phyloP scores from a whole-genome alignment of 2,113 vertebrate species.

The Microtus oregoni region DNA sequence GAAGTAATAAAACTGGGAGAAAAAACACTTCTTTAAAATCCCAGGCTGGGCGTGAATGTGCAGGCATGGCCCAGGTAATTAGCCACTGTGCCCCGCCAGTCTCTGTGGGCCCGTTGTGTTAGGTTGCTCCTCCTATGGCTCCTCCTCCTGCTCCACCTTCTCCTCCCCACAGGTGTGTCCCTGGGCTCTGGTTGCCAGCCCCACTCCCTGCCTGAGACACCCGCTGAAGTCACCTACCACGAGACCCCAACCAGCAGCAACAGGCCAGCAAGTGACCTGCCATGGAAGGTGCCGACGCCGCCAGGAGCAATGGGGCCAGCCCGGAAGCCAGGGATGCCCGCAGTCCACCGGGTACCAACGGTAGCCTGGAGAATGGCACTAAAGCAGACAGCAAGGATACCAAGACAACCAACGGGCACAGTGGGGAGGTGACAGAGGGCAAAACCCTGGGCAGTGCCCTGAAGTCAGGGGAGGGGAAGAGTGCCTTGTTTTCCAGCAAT shows the following conservation, averaged over 20 bases:
- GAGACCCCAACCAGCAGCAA: neutral
- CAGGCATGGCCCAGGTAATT: conserved; percentile 87
- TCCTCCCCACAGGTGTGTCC: conserved; percentile 79
- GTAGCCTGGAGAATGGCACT: conserved; percentile 62
- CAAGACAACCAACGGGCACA: conserved; percentile 77
- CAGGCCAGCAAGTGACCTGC: neutral
- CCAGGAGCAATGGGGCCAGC: conserved; percentile 80
- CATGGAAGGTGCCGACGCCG: conserved; percentile 84
- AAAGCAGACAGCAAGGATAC: conserved; percentile 82
- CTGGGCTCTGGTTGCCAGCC: conserved; percentile 11
- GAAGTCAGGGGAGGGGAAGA: conserved; percentile 85
- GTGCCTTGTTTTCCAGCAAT: conserved; percentile 83
- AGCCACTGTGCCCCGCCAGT: conserved; percentile 80
- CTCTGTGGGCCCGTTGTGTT: conserved; percentile 59
- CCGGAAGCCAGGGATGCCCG: conserved; percentile 82
- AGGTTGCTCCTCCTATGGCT: conserved; percentile 36
- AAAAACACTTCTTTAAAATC: conserved; percentile 81
- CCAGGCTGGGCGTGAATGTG: conserved; percentile 86
- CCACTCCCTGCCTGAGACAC: conserved; percentile 64
- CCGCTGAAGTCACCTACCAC: neutral
- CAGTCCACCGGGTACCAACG: conserved; percentile 65
- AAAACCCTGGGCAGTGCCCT: conserved; percentile 73
- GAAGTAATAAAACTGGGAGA: conserved; percentile 75
- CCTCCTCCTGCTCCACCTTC: neutral
- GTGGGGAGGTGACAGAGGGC: conserved; percentile 79